Evolutionary conservation across 2,797 vertebrate genomes (phyloP), one percentile per base, ranked within the genome.

Genomic region (Ambastaia sidthimunki): DNA sequence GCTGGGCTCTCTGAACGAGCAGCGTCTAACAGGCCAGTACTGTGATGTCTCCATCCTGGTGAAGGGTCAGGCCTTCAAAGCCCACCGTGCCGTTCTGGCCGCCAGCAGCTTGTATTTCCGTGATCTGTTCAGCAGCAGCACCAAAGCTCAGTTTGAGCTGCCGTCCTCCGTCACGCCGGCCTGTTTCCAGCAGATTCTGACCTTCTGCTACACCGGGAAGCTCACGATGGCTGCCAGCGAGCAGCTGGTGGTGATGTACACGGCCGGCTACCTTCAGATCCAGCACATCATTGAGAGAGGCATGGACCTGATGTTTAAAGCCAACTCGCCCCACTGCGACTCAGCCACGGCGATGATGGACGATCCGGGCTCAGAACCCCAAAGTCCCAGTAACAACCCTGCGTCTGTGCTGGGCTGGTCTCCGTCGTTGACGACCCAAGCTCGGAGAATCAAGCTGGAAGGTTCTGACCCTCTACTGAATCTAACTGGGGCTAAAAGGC

Each of bases 181-280:
- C 74, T 99, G 97, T 91, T 99, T 99, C 91, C 97, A 99, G 94
- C 98, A 99, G 91, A 98, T 99, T 89, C 96, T 99, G 68, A 94
- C 94, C 84, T 99, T 99, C 91, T 99, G 98, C 94, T 99, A 99
- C 90, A 99, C 98, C 1, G 98, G 98, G 81, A 95, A 97, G 93
- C 94, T 99, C 88, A 99, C 96, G 80, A 98, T 99, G 97, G 97
- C 97, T 0, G 97, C 98, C 37, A 98, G 98, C 54, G 98, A 99
- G 92, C 98, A 99, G 94, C 96, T 99, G 50, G 97, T 99, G 90
- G 96, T 99, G 86, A 99, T 99, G 98, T 99, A 99, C 94, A 99
- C 98, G 0, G 98, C 98, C 0, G 98, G 98, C 80, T 99, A 99
- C 93, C 95, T 99, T 88, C 98, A 99, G 91, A 98, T 99, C 92